Base-by-base conservation (phyloP, 2,113 vertebrate species). In the Anhinga anhinga region DNA sequence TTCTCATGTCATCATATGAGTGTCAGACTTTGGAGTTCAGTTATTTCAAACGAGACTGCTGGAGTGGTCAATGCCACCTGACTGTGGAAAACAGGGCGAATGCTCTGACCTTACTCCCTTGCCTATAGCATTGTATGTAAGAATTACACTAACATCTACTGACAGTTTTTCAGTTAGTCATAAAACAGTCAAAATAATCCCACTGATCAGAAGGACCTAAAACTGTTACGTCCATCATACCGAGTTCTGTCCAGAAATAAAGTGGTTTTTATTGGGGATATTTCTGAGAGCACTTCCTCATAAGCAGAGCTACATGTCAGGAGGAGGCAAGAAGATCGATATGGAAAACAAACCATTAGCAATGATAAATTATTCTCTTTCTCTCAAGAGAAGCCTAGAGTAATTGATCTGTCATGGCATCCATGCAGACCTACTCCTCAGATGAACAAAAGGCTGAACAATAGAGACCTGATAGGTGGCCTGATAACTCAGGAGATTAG, bases 321-420 rank as follows among this genome's bases (percentile, higher is more conserved):
- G 62, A 93, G 87, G 80, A 87, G 47, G 79, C 79, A 82, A 63
- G 55, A 65, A 70, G 58, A 96, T 92, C 25, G 0, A 94, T 96
- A 82, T 26, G 52, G 45, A 84, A 95, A 97, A 25, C 87, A 96
- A 90, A 77, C n/a, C 86, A 84, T 92, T 86, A 92, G 69, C 44
- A 66, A 70, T 73, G 80, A 88, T 69, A 76, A 95, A 74, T 82
- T 73, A 82, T 94, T 94, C 65, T 19, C 7, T 73, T 94, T 79
- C 44, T 82, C 84, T 93, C 73, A 77, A 59, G 80, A 90, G 36
- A 93, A 88, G 44, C 62, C 47, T 70, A 20, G 69, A 94, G 42
- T 63, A 69, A 96, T 95, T 86, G 91, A 95, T 96, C 61, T 82
- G 62, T 73, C 77, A 72, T 88, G 72, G 71, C 92, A 96, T 95